These are phyloP conservation scores for Uromys caudimaculatus DNA, from an alignment of 2,797 vertebrate species.

Conservation along the genomic window DNA sequence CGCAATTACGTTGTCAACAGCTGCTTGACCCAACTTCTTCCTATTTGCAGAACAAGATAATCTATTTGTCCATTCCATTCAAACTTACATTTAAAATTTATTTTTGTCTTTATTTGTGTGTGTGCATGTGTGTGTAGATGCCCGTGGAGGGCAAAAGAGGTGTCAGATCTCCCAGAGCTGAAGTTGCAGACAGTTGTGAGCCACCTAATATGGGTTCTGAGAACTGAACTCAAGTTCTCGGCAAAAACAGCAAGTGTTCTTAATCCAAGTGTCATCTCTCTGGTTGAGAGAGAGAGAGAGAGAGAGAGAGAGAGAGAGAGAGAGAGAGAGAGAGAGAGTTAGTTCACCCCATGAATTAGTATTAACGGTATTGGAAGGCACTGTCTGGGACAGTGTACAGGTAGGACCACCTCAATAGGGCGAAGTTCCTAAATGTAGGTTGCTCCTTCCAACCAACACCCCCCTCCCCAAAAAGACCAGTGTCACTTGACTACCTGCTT, in stretches of 20 bases:
- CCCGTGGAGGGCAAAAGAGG: background rate
- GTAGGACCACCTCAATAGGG: too few relatives aligned
- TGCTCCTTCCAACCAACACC: background rate
- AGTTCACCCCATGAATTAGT: background rate
- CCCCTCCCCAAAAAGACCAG: fast-evolving
- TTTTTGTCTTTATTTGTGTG: background rate
- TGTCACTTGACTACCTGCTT: background rate
- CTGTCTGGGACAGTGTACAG: background rate
- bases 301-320: background rate
- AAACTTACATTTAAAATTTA: background rate
- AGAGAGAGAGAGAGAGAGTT: too few relatives aligned
- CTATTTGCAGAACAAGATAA: background rate
- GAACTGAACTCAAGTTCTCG: background rate
- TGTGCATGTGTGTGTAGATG: background rate
- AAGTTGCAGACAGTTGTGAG: background rate
- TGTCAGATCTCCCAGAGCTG: background rate
- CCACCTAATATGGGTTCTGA: background rate
- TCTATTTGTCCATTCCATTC: slow-evolving; percentile 21
- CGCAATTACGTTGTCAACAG: background rate
- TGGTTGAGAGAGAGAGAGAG: background rate
- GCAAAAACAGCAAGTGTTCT: background rate
- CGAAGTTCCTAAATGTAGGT: background rate
- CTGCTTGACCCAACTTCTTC: background rate
- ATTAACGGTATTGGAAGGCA: background rate
- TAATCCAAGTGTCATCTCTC: background rate